Evolutionary conservation across 23 tunicate genomes (phyloP).

Genomic region (Ascidia mentula): DNA sequence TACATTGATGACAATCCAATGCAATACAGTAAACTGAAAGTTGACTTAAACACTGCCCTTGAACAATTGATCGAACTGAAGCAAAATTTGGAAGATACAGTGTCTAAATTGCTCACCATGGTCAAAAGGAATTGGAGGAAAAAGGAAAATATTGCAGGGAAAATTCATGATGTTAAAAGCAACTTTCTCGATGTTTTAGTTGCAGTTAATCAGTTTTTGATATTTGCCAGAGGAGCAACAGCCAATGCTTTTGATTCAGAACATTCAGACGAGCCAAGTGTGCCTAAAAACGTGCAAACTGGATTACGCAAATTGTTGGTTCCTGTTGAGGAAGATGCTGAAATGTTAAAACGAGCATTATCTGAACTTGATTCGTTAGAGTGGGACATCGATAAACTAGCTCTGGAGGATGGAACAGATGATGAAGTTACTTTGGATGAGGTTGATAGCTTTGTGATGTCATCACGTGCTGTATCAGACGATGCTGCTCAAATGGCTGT

Average conservation of each 20-base stretch:
- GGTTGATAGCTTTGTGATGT: slow-evolving; percentile 92
- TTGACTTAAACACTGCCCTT: slow-evolving; percentile 48
- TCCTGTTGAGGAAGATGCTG: slow-evolving; percentile 82
- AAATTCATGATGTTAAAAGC: slow-evolving; percentile 37
- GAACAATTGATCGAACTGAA: slow-evolving; percentile 54
- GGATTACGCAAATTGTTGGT: slow-evolving; percentile 55
- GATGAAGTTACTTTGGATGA: slow-evolving; percentile 61
- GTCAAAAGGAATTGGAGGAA: slow-evolving; percentile 86
- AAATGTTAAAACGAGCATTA: slow-evolving; percentile 74
- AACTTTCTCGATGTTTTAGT: slow-evolving; percentile 45
- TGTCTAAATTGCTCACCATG: slow-evolving; percentile 63
- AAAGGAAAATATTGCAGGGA: slow-evolving; percentile 55
- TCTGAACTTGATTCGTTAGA: slow-evolving; percentile 37
- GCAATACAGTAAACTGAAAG: slow-evolving; percentile 48
- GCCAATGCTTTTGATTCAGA: slow-evolving; percentile 56
- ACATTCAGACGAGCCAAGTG: slow-evolving; percentile 11
- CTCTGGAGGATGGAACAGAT: slow-evolving; percentile 28
- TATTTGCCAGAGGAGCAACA: slow-evolving; percentile 65
- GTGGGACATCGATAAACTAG: slow-evolving; percentile 66
- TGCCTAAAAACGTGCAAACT: slow-evolving; percentile 33
- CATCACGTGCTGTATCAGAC: slow-evolving; percentile 89
- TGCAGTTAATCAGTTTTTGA: slow-evolving; percentile 56
- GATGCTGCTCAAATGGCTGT: slow-evolving; percentile 88
- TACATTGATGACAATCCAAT: slow-evolving; percentile 42
- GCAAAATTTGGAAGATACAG: slow-evolving; percentile 73